phyloP scores from a whole-genome alignment of 2,888 invertebrate genomes.

The Melangyna quadrimaculata region DNA sequence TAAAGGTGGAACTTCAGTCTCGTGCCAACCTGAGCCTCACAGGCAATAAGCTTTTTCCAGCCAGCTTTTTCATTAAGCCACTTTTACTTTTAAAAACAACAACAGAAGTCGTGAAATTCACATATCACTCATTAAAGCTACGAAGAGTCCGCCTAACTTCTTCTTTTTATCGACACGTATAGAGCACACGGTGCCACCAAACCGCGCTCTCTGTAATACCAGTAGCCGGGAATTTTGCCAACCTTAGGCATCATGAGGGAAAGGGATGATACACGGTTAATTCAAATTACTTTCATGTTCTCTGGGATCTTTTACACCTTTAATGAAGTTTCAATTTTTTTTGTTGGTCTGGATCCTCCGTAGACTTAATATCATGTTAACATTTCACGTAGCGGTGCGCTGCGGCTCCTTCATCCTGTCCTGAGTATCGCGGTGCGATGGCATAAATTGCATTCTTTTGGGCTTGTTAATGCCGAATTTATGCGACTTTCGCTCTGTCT shows the following conservation, averaged over 20 bases:
- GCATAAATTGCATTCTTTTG: slow-evolving; percentile 63
- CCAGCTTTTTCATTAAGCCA: too few species aligned
- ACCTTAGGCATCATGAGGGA: not conserved
- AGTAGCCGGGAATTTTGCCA: slow-evolving; percentile 16
- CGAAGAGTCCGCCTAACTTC: not conserved
- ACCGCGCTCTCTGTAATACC: slow-evolving; percentile 1
- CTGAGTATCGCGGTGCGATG: not conserved
- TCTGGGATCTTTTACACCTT: slow-evolving; percentile 54
- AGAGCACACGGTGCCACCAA: not conserved
- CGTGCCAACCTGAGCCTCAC: too few species aligned
- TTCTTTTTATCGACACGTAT: not conserved
- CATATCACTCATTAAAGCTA: not conserved
- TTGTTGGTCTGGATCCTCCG: not conserved
- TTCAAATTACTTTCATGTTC: slow-evolving; percentile 61
- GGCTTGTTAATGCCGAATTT: slow-evolving; percentile 68
- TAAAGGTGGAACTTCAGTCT: too few species aligned
- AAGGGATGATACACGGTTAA: slow-evolving; percentile 37
- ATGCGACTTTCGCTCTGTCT: slow-evolving; percentile 48
- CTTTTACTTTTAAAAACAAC: not conserved
- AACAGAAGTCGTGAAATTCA: not conserved
- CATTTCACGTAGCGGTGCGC: slow-evolving; percentile 38
- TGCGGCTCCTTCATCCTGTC: slow-evolving; percentile 21
- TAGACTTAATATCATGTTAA: slow-evolving; percentile 56
- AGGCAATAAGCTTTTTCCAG: too few species aligned
- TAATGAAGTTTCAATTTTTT: slow-evolving; percentile 58